Evolutionary conservation across 2,113 vertebrate species (phyloP).

Genomic region (Mus pahari): DNA sequence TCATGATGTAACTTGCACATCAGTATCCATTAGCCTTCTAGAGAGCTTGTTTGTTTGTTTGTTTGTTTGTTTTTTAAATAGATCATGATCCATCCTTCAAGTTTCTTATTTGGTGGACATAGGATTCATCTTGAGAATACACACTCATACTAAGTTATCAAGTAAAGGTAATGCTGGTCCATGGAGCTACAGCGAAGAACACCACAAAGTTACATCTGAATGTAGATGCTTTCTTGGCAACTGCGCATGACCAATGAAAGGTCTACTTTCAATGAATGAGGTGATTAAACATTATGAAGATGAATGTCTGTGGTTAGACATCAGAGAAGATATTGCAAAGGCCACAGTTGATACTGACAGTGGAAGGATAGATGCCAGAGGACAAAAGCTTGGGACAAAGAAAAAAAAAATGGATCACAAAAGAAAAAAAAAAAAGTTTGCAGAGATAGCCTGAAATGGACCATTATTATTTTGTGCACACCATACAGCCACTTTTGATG

Average conservation of each 20-base stretch:
- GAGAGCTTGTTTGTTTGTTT: neutral
- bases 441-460: neutral
- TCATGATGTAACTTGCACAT: neutral
- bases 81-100: neutral
- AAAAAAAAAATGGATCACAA: neutral
- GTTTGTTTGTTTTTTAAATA: neutral
- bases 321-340: neutral
- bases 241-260: neutral
- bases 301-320: neutral
- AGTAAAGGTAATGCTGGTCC: neutral
- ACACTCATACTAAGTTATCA: neutral
- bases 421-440: neutral
- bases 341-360: neutral
- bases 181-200: neutral
- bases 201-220: neutral
- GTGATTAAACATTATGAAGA: neutral
- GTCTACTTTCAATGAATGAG: neutral
- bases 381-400: neutral
- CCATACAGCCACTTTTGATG: neutral
- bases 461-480: neutral
- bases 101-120: neutral
- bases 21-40: neutral
- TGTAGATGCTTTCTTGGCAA: neutral
- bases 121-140: neutral
- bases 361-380: neutral